These are phyloP conservation scores for Balaeniceps rex DNA, from an alignment of 2,113 vertebrate species.

Conservation along the genomic window DNA sequence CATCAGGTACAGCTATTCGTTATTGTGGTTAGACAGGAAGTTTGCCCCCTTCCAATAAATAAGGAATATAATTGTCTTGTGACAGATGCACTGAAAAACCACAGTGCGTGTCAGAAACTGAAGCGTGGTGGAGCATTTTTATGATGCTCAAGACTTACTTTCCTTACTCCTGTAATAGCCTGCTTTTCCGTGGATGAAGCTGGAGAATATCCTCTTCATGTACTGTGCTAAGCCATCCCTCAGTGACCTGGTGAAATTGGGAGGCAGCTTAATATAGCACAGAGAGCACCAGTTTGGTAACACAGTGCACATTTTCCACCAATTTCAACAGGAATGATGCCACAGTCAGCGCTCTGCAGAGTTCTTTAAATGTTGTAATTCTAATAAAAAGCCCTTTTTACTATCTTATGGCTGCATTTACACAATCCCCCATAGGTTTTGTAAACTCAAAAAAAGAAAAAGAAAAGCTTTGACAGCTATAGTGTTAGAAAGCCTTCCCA, in stretches of 20 bases:
- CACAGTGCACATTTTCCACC: neutral
- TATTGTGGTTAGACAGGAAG: neutral
- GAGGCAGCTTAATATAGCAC: neutral
- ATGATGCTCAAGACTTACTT: neutral
- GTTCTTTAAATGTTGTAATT: neutral
- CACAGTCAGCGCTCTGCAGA: neutral
- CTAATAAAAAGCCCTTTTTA: neutral
- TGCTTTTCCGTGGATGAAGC: neutral
- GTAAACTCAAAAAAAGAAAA: neutral
- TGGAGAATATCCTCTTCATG: neutral
- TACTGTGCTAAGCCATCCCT: neutral
- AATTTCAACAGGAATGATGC: neutral
- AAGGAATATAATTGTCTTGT: neutral
- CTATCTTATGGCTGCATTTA: neutral
- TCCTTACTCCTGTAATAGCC: neutral
- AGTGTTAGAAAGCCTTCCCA: neutral
- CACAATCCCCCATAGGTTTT: neutral
- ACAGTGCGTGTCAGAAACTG: neutral
- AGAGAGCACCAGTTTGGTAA: neutral
- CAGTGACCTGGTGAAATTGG: neutral
- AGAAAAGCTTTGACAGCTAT: neutral
- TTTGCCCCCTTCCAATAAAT: neutral
- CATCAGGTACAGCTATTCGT: neutral
- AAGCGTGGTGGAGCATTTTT: neutral
- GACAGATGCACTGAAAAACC: neutral